phyloP scores from a whole-genome alignment of 2,113 vertebrate genomes.

The Callipepla squamata region DNA sequence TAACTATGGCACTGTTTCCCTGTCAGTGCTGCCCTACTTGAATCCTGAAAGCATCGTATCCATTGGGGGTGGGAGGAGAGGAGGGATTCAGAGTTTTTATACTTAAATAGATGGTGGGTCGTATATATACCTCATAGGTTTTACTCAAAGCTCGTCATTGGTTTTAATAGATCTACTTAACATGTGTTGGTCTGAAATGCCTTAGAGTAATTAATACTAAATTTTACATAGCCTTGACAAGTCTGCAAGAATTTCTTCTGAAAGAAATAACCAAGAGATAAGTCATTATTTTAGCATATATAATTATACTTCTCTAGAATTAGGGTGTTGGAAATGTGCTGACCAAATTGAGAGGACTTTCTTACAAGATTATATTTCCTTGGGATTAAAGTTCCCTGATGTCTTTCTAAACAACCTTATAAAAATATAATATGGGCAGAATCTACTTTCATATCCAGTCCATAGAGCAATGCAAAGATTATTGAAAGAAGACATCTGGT shows the following conservation, averaged over 20 bases:
- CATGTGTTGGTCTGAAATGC: conserved; percentile 44
- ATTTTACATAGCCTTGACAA: conserved; percentile 48
- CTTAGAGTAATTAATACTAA: conserved; percentile 42
- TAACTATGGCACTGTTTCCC: background rate
- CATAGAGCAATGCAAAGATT: background rate
- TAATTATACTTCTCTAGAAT: conserved; percentile 30
- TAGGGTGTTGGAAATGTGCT: background rate
- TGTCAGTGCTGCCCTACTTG: background rate
- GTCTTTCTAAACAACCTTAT: background rate
- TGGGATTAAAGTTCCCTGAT: background rate
- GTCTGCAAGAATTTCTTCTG: conserved; percentile 24
- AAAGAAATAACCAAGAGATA: conserved; percentile 39
- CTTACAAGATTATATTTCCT: background rate
- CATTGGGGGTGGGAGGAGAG: background rate
- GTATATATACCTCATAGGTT: conserved; percentile 5
- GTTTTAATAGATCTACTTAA: conserved; percentile 41
- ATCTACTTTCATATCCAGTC: background rate
- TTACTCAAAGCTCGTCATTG: conserved; percentile 29
- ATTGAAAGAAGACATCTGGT: background rate
- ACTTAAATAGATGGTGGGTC: background rate
- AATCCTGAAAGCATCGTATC: background rate
- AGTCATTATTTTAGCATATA: conserved; percentile 42
- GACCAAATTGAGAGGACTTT: background rate
- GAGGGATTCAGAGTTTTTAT: background rate
- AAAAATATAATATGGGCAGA: background rate